A percentile compares a stretch with the other conserved stretches of the same genome.
phyloP scores from a whole-genome alignment of 2,888 invertebrate genomes.

The Tuta absoluta region DNA sequence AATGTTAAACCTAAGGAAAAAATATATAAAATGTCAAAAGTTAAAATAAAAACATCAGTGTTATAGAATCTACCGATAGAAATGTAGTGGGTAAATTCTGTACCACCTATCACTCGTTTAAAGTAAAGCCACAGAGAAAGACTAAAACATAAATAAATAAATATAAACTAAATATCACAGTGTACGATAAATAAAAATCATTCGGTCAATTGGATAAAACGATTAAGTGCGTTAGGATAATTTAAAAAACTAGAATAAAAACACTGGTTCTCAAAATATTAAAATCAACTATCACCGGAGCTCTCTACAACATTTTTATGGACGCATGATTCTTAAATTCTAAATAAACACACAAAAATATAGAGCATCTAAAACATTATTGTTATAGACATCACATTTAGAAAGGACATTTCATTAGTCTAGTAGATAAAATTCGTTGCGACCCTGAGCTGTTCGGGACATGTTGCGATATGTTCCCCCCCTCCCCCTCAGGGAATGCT shows the following conservation, averaged over 20 bases:
- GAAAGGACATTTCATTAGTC: constrained; percentile 73
- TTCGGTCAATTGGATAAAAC: constrained; percentile 33
- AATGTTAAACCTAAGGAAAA: constrained; percentile 52
- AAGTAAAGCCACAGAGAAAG: constrained; percentile 39
- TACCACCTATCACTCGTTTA: constrained; percentile 46
- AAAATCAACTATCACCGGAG: constrained; percentile 34
- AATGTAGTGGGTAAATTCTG: constrained; percentile 1
- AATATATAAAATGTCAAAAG: constrained; percentile 63
- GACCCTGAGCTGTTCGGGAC: constrained; percentile 53
- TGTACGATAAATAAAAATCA: constrained; percentile 28
- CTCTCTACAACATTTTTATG: constrained; percentile 71
- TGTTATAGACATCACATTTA: constrained; percentile 78
- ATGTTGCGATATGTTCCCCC: neutral
- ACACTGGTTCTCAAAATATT: constrained; percentile 17
- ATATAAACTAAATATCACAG: constrained; percentile 40
- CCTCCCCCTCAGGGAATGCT: constrained; percentile 57
- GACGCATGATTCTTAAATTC: constrained; percentile 67
- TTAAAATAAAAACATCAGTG: constrained; percentile 59
- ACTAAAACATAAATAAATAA: constrained; percentile 46
- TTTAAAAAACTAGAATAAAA: constrained; percentile 12
- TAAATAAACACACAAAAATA: constrained; percentile 80
- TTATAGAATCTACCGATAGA: constrained; percentile 49
- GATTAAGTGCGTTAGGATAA: constrained; percentile 2
- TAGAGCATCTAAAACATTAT: constrained; percentile 73
- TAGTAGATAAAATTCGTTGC: constrained; percentile 76